Base-by-base conservation (phyloP, 1,140 invertebrate genomes). In the Papilio helenus region DNA sequence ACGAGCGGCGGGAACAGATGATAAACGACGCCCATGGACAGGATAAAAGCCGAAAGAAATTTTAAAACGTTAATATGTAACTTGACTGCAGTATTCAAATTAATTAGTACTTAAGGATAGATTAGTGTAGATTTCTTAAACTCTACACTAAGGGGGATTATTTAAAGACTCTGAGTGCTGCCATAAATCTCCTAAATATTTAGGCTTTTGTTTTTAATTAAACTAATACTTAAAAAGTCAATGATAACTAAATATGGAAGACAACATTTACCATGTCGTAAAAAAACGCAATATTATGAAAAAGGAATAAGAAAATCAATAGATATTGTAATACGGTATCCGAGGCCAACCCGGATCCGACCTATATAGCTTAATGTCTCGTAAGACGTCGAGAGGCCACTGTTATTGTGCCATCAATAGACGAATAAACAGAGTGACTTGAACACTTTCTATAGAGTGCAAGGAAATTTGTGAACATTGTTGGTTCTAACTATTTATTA, bases 311-410 rank as follows among this genome's bases (percentile, higher is more conserved):
- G 3, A 16, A 12, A 68, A 68, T 34, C 12, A 34, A 29, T 68
- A 29, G 14, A 29, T 68, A 68, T 68, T 29, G 12, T 68, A 68
- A 68, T 65, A 10, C 26, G 12, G 61, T 68, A 26, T 68, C 61
- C 23, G 61, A 68, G 61, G 61, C 61, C 12, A 68, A 29, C 26
- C 61, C 61, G 61, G 61, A 68, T 29, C 26, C 61, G 61, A 68
- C 61, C 61, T 68, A 68, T 26, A 68, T 68, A 29, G 61, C 61
- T 68, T 68, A 68, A 68, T 68, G 61, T 29, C 23, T 68, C 61
- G 61, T 68, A 68, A 68, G 61, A 68, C 14, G 61, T 68, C 26
- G 23, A 68, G 61, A 68, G 12, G 61, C 26, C 26, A 29, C 61
- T 18, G 26, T 68, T 68, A 68, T 68, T 29, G 23, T 68, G 26